A percentile compares a stretch with the other conserved stretches of the same genome.
These are phyloP conservation scores for Progne subis DNA, from an alignment of 2,113 vertebrate species.

Conservation along the genomic window DNA sequence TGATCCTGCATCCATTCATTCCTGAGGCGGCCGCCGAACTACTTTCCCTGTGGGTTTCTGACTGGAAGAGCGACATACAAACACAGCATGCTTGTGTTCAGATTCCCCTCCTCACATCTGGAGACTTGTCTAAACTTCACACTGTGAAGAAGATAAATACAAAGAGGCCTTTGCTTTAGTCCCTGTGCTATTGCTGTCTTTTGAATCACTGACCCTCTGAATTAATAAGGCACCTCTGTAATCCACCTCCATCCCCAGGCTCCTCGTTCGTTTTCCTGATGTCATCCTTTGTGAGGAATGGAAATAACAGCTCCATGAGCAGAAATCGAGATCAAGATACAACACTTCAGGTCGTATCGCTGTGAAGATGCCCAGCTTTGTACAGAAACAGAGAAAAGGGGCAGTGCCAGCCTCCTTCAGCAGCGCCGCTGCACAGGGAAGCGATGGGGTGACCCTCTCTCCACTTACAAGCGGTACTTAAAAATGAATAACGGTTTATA, in stretches of 20 bases:
- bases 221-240: neutral
- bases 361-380: neutral
- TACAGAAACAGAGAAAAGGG: neutral
- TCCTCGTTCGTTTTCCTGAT: neutral
- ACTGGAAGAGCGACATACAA: neutral
- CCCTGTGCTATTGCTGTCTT: neutral
- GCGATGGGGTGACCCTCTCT: neutral
- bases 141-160: neutral
- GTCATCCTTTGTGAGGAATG: neutral
- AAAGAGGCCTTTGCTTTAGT: neutral
- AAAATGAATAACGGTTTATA: slow-evolving; percentile 3
- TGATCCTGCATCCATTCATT: neutral
- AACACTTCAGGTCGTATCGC: neutral
- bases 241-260: neutral
- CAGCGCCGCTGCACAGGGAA: neutral
- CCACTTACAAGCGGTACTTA: neutral
- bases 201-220: neutral
- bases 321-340: neutral
- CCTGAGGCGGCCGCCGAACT: neutral
- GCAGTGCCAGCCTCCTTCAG: neutral
- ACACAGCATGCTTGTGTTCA: neutral
- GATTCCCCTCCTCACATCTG: neutral
- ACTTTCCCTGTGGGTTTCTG: neutral
- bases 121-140: slow-evolving; percentile 19
- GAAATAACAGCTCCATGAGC: neutral